Evolutionary conservation across 2,888 invertebrate species (phyloP).

Genomic region (Zelleria hepariella): DNA sequence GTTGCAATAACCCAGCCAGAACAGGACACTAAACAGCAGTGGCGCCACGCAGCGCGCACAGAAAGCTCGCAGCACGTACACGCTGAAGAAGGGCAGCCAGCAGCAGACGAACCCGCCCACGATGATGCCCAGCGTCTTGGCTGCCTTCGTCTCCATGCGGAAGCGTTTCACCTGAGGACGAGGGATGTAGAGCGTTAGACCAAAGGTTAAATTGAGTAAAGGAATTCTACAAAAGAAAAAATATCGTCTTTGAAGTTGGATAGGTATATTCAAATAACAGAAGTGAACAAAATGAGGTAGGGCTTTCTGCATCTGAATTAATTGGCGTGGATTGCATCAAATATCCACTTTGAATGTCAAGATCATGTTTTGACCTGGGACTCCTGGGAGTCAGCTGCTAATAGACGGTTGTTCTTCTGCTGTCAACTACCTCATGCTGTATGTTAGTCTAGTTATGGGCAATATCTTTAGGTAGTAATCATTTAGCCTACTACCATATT

Average conservation of each 20-base stretch:
- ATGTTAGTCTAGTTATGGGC: too few relatives aligned
- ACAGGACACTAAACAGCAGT: conserved; percentile 89
- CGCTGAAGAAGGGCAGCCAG: conserved; percentile 97
- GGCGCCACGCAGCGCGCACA: conserved; percentile 88
- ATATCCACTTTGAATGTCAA: too few relatives aligned
- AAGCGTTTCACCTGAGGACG: conserved; percentile 85
- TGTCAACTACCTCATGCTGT: too few relatives aligned
- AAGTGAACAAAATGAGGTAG: too few relatives aligned
- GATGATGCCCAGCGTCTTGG: conserved; percentile 96
- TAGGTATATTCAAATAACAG: too few relatives aligned
- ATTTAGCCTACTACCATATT: too few relatives aligned
- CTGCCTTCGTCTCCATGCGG: conserved; percentile 96
- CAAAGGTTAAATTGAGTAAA: neutral
- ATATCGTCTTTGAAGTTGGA: neutral
- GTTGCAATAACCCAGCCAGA: conserved; percentile 98
- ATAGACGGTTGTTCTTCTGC: too few relatives aligned
- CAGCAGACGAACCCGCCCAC: conserved; percentile 97
- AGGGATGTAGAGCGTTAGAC: neutral
- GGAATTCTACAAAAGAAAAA: neutral
- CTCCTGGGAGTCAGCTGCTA: too few relatives aligned
- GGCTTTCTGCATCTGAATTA: too few relatives aligned
- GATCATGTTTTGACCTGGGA: too few relatives aligned
- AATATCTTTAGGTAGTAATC: too few relatives aligned
- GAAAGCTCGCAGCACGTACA: conserved; percentile 92
- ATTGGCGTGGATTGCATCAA: too few relatives aligned